These are phyloP conservation scores for Trachythela sp. DNA, from an alignment of 64 coral and sea anemone genomes.

Conservation along the genomic window DNA sequence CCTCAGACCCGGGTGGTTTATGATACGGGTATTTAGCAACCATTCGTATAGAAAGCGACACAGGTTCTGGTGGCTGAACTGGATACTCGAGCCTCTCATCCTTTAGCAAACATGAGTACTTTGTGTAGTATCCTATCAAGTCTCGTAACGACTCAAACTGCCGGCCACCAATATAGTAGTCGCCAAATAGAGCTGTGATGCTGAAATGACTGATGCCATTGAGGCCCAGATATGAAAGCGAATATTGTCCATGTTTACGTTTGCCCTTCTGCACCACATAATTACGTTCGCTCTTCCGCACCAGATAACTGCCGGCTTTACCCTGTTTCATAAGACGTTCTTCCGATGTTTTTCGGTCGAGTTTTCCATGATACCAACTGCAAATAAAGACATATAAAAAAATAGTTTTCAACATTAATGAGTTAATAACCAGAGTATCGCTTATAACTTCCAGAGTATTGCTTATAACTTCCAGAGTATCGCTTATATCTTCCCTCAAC, in stretches of 20 bases:
- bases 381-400: neutral
- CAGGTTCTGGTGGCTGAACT: conserved; percentile 81
- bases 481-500: too few relatives aligned
- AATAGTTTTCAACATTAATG: neutral
- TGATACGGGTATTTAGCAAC: conserved; percentile 88
- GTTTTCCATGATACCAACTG: conserved; percentile 17
- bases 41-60: conserved; percentile 60
- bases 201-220: conserved; percentile 21
- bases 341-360: neutral
- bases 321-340: neutral
- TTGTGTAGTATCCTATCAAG: conserved; percentile 96
- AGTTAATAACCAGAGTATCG: too few relatives aligned
- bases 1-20: conserved; percentile 85
- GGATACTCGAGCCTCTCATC: conserved; percentile 66
- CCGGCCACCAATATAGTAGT: conserved; percentile 27
- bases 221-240: neutral
- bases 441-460: too few relatives aligned
- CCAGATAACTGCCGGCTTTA: neutral
- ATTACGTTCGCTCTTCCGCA: neutral
- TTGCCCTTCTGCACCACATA: too few relatives aligned
- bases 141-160: conserved; percentile 89
- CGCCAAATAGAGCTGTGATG: neutral
- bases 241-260: neutral
- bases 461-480: too few relatives aligned
- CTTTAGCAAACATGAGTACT: conserved; percentile 96